Evolutionary conservation across 2,113 vertebrate genomes (phyloP).

Genomic region (Scortum barcoo): DNA sequence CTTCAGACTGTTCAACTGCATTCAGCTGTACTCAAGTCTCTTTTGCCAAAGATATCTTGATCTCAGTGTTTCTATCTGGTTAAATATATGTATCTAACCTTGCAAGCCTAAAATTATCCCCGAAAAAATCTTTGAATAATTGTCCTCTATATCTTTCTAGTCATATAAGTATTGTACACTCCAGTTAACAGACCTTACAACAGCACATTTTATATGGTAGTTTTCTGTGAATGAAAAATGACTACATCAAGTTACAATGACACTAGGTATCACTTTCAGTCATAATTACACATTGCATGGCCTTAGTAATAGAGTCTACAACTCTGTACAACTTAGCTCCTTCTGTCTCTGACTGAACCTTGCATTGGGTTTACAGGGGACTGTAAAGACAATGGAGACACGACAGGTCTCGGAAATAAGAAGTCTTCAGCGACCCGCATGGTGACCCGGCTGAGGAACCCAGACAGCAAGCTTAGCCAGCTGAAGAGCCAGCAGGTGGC

Average conservation of each 20-base stretch:
- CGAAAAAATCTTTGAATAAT: not conserved
- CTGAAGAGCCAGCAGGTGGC: constrained; percentile 94
- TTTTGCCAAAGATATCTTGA: not conserved
- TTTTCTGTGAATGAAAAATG: not conserved
- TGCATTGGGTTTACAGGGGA: constrained; percentile 71
- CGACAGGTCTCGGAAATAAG: constrained; percentile 79
- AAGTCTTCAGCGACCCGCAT: constrained; percentile 89
- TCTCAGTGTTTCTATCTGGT: not conserved
- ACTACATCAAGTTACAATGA: not conserved
- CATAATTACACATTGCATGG: not conserved
- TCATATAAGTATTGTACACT: not conserved
- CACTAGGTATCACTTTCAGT: not conserved
- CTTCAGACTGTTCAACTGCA: not conserved
- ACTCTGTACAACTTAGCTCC: not conserved
- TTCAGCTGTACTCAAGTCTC: not conserved
- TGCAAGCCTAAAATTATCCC: not conserved
- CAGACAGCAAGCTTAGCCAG: constrained; percentile 95
- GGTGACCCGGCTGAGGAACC: constrained; percentile 94
- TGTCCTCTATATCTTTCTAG: not conserved
- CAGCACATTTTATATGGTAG: not conserved
- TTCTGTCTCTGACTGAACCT: constrained; percentile 10
- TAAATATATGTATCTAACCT: not conserved
- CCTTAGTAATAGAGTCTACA: not conserved
- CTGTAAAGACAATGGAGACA: constrained; percentile 83
- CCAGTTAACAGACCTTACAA: not conserved